These are phyloP conservation scores for Trinorchestia longiramus DNA, from an alignment of 1,140 invertebrate species.

Conservation along the genomic window DNA sequence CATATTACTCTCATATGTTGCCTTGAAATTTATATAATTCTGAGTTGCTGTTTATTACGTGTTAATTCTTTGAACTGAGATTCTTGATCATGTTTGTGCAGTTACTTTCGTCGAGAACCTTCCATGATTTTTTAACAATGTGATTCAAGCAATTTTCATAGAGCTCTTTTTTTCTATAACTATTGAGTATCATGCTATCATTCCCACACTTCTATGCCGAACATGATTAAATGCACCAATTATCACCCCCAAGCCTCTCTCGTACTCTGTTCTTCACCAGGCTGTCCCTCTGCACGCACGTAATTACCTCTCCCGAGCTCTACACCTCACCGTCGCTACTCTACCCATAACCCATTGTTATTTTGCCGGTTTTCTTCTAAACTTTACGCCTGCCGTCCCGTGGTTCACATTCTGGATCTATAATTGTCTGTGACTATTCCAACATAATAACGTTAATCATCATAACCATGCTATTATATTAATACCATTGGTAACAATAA, in stretches of 20 bases:
- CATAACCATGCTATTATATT: not conserved
- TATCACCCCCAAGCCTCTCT: not conserved
- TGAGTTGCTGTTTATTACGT: not conserved
- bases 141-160: not conserved
- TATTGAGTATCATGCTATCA: not conserved
- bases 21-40: not conserved
- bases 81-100: not conserved
- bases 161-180: too few relatives aligned
- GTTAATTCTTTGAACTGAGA: not conserved
- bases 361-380: not conserved
- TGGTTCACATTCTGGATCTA: not conserved
- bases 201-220: not conserved
- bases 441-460: not conserved
- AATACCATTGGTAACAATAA: not conserved
- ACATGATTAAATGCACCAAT: not conserved
- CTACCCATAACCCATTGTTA: not conserved
- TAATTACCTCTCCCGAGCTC: not conserved
- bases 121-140: not conserved
- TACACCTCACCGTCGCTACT: not conserved
- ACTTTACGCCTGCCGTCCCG: not conserved
- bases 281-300: not conserved
- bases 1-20: not conserved
- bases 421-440: not conserved
- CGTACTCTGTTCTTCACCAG: not conserved
- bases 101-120: not conserved